A percentile compares a stretch with the other conserved stretches of the same genome.
Evolutionary conservation across 2,888 invertebrate species (phyloP).

Genomic region (Drosophila percnosoma): DNA sequence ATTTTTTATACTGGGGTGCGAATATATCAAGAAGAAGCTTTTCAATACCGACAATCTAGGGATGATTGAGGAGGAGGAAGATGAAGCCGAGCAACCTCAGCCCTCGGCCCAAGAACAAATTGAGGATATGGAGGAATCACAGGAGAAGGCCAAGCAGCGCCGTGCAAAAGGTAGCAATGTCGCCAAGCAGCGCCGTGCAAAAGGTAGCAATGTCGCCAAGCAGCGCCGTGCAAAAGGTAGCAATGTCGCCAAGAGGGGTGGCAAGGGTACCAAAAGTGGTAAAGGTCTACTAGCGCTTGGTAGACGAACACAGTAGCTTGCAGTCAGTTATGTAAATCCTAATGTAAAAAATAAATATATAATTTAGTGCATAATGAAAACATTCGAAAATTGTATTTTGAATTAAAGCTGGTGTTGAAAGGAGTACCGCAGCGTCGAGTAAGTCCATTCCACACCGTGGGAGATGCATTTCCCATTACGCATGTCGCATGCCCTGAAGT

Average conservation of each 20-base stretch:
- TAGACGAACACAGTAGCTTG: constrained; percentile 9
- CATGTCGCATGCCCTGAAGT: constrained; percentile 43
- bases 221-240: too few relatives aligned
- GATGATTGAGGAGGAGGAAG: constrained; percentile 87
- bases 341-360: constrained; percentile 46
- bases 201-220: too few relatives aligned
- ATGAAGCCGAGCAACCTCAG: constrained; percentile 86
- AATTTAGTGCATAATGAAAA: constrained; percentile 26
- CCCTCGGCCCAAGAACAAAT: constrained; percentile 21
- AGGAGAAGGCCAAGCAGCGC: too few relatives aligned
- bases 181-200: too few relatives aligned
- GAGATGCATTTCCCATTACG: too few relatives aligned
- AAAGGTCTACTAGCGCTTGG: constrained; percentile 46
- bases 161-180: too few relatives aligned
- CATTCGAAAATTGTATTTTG: not conserved
- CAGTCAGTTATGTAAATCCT: constrained; percentile 48
- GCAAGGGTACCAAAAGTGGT: constrained; percentile 50
- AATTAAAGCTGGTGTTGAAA: too few relatives aligned
- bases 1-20: constrained; percentile 93
- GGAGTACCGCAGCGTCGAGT: too few relatives aligned
- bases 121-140: too few relatives aligned
- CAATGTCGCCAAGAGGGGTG: constrained; percentile 43
- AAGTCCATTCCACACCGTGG: too few relatives aligned
- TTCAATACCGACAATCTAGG: constrained; percentile 85
- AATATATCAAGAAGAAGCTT: constrained; percentile 88